Conservation (phyloP, 2,888 invertebrate species). For the Phalera bucephala region DNA sequence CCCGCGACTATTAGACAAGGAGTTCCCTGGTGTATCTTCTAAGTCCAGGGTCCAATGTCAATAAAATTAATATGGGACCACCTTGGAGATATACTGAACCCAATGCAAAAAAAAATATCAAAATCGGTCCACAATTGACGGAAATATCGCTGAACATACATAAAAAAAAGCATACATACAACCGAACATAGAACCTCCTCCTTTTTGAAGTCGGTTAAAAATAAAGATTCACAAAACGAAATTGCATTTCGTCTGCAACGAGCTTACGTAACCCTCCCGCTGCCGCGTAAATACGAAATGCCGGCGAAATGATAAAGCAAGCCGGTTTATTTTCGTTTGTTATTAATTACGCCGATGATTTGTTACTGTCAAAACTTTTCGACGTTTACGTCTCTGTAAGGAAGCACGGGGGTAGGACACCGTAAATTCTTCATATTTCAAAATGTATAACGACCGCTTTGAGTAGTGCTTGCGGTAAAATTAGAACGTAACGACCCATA, state of each 20-base stretch:
- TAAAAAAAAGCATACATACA: no score
- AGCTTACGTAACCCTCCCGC: conserved; percentile 13
- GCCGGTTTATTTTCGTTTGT: conserved; percentile 24
- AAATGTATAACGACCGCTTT: neutral
- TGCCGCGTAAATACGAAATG: conserved; percentile 11
- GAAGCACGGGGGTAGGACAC: conserved; percentile 3
- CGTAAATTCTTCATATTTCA: neutral
- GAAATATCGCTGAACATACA: no score
- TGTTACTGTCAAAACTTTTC: conserved; percentile 34
- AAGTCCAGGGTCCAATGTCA: no score
- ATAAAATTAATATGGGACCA: no score
- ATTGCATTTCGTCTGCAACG: conserved; percentile 7
- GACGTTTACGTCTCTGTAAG: conserved; percentile 18
- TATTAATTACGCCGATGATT: conserved; percentile 36
- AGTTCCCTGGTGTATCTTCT: no score
- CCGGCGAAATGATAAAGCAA: conserved; percentile 21
- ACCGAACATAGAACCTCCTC: no score
- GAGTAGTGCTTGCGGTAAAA: neutral
- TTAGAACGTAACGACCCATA: neutral
- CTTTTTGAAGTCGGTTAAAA: no score
- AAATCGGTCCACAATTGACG: no score
- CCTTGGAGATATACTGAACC: no score
- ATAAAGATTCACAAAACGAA: neutral
- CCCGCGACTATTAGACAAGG: no score
- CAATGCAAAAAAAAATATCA: no score